phyloP scores from a whole-genome alignment of 2,797 vertebrate species.

The Lacerta bilineata region DNA sequence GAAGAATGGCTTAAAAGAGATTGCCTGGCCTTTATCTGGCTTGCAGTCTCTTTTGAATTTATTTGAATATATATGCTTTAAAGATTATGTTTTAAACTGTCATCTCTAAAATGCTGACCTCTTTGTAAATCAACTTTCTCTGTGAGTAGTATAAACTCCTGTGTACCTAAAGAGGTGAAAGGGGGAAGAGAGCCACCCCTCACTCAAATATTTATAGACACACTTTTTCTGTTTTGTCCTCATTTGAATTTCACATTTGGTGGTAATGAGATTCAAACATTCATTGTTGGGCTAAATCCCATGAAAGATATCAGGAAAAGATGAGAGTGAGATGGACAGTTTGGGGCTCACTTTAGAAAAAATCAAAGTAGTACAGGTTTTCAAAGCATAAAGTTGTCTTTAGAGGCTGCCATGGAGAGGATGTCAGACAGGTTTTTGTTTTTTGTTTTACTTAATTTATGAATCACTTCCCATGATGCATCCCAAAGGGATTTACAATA shows the following conservation, averaged over 20 bases:
- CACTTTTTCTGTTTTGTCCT: slow-evolving; percentile 58
- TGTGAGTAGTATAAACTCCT: slow-evolving; percentile 1
- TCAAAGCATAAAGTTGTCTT: background rate
- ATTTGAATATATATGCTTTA: slow-evolving; percentile 64
- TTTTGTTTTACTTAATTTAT: too few relatives aligned
- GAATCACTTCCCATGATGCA: too few relatives aligned
- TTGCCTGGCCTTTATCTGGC: slow-evolving; percentile 59
- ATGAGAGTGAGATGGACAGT: background rate
- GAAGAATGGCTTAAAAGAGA: slow-evolving; percentile 24
- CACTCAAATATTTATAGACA: slow-evolving; percentile 68
- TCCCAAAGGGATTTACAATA: too few relatives aligned
- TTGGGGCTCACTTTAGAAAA: background rate
- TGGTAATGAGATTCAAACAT: slow-evolving; percentile 67
- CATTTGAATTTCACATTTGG: slow-evolving; percentile 72
- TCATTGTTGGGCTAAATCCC: slow-evolving; percentile 49
- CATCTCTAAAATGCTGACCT: slow-evolving; percentile 58
- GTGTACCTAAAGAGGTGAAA: slow-evolving; percentile 58
- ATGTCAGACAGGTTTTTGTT: background rate
- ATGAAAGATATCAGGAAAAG: slow-evolving; percentile 36
- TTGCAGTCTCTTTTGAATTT: slow-evolving; percentile 63
- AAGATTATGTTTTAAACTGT: slow-evolving; percentile 52
- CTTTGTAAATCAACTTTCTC: slow-evolving; percentile 60
- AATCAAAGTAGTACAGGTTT: background rate
- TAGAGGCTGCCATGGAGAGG: background rate
- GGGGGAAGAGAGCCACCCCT: slow-evolving; percentile 30